Base-by-base conservation (phyloP, 2,113 vertebrate genomes). In the Ptyas mucosa region DNA sequence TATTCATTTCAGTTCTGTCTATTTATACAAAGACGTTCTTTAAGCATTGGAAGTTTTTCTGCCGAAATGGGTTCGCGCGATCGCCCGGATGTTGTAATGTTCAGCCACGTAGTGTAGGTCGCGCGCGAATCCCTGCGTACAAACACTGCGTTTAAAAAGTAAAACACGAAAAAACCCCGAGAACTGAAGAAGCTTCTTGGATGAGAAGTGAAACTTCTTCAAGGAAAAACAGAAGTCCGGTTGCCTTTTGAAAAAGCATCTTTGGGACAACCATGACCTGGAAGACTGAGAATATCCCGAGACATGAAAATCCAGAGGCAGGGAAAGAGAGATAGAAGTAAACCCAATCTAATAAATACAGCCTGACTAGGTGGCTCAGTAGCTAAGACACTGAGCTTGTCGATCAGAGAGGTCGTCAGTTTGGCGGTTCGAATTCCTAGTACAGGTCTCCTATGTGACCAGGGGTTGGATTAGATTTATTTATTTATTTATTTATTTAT, bases 41-140 rank as follows among this genome's bases (percentile, higher is more conserved):
- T 51, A 34, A 43, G 49, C 58, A 86, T 57, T 52, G 86, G 69
- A 90, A 81, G 61, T 90, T 92, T 21, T 92, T 69, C 88, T 92
- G 10, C 85, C 69, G 51, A 57, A 46, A 81, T 85, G 39, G 43
- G 18, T 85, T 43, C 20, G 5, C 1, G 24, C 15, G 29, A 34
- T 54, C n/a, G 85, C 88, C 52, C n/a, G 53, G 39, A 24, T 58
- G 52, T 23, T 49, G 46, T 39, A 58, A 46, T 12, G 49, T 55
- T 24, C 29, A 57, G 61, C 51, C 39, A 34, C 52, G 1, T 43
- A 26, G 8, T 54, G 58, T 46, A 75, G 75, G 54, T 75, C 5
- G 39, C 9, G 49, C 8, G 4, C 23, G 21, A 21, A 52, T 92
- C 54, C 26, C 34, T 52, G 43, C 6, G 69, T 54, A 75, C 7